Conservation (phyloP, 2,113 vertebrate species). For the Hipposideros armiger region DNA sequence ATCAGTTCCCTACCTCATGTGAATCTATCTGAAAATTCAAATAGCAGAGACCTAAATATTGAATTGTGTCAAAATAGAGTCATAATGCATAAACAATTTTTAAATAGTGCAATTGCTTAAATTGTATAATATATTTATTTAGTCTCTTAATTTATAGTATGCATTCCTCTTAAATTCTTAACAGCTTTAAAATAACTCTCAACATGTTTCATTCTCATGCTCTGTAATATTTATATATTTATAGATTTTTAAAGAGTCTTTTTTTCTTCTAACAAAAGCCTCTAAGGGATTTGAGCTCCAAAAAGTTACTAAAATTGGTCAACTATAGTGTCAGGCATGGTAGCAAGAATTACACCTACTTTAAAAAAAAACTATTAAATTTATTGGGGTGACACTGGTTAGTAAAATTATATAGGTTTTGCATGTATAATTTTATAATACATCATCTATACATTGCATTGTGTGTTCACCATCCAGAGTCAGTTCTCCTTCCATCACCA, state of each 20-base stretch:
- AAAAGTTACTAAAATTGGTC: background rate
- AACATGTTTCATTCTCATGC: background rate
- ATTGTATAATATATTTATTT: background rate
- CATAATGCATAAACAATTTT: slow-evolving; percentile 23
- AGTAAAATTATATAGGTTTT: too few relatives aligned
- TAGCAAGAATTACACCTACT: background rate
- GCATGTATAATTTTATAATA: too few relatives aligned
- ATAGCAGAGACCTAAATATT: background rate
- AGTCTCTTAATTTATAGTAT: background rate
- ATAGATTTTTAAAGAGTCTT: slow-evolving; percentile 1
- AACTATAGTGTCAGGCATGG: background rate
- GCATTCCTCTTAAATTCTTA: background rate
- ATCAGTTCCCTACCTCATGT: background rate
- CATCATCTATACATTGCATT: too few relatives aligned
- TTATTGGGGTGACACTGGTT: too few relatives aligned
- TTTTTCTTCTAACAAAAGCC: background rate
- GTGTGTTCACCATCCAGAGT: too few relatives aligned
- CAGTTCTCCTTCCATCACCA: too few relatives aligned
- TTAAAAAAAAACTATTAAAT: background rate
- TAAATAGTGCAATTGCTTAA: background rate
- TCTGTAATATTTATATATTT: background rate
- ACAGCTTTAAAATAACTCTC: slow-evolving; percentile 12
- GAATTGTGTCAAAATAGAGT: background rate
- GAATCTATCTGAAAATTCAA: slow-evolving; percentile 31
- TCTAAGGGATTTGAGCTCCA: background rate